Conservation (phyloP, 2,113 vertebrate species). For the Oryzias woworae region DNA sequence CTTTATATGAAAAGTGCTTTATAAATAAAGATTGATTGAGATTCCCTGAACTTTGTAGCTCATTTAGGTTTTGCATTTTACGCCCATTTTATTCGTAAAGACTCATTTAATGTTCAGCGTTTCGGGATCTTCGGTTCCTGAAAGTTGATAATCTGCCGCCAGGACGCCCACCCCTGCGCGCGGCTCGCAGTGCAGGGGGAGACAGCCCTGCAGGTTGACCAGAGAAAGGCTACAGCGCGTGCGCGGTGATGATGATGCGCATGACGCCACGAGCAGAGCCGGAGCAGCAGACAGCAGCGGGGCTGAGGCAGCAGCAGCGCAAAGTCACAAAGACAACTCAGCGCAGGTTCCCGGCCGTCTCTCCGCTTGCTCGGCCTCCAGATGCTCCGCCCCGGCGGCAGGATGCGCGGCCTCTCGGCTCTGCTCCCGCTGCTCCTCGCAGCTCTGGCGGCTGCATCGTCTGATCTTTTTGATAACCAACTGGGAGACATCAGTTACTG, state of each 20-base stretch:
- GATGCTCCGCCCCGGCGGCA: slow-evolving; percentile 68
- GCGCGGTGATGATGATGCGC: slow-evolving; percentile 50
- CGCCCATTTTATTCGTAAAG: too few species aligned
- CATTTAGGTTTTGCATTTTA: too few species aligned
- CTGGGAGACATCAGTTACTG: slow-evolving; percentile 87
- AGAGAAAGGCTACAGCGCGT: slow-evolving; percentile 22
- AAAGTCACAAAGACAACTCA: slow-evolving; percentile 47
- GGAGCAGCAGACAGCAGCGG: slow-evolving; percentile 58
- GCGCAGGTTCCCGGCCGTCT: slow-evolving; percentile 31
- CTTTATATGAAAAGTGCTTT: too few species aligned
- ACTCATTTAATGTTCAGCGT: too few species aligned
- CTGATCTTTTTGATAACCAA: slow-evolving; percentile 82
- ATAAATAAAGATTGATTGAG: too few species aligned
- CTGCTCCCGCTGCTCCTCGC: slow-evolving; percentile 74
- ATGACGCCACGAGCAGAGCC: slow-evolving; percentile 69
- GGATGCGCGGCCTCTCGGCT: slow-evolving; percentile 68
- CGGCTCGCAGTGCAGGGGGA: background rate
- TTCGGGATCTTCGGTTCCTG: too few species aligned
- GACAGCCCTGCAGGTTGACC: slow-evolving; percentile 21
- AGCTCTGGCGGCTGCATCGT: slow-evolving; percentile 63
- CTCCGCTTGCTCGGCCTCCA: slow-evolving; percentile 40
- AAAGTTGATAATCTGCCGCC: too few species aligned
- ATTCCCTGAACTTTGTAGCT: too few species aligned
- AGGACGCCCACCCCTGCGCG: too few species aligned
- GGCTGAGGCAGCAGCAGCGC: slow-evolving; percentile 38